These are phyloP conservation scores for Drosophila kuntzei DNA, from an alignment of 2,888 invertebrate genomes.

Conservation along the genomic window DNA sequence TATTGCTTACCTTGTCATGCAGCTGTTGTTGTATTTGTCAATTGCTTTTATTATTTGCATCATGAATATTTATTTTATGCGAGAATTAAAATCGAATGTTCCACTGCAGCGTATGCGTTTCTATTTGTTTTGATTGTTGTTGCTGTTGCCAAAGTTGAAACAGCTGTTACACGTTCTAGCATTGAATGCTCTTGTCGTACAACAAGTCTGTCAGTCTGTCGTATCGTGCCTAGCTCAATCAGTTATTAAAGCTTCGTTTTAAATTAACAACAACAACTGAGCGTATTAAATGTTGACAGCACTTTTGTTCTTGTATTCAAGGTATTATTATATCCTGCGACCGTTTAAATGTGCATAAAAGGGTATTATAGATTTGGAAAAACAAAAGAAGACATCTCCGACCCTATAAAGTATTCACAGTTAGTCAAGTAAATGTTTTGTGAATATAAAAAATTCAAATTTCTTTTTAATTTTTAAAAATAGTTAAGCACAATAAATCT, in stretches of 20 bases:
- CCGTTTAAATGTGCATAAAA: too few species aligned
- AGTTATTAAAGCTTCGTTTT: not conserved
- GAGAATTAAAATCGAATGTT: conserved; percentile 27
- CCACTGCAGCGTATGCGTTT: conserved; percentile 5
- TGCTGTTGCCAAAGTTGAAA: not conserved
- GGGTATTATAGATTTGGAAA: too few species aligned
- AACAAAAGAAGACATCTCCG: too few species aligned
- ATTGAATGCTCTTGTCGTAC: not conserved
- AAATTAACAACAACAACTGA: not conserved
- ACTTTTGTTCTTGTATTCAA: too few species aligned
- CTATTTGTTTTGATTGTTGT: conserved; percentile 28
- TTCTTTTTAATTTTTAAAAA: too few species aligned
- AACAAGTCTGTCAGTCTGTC: conserved; percentile 2
- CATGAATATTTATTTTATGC: conserved; percentile 4
- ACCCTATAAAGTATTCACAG: too few species aligned
- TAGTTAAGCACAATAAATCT: too few species aligned
- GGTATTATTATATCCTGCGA: too few species aligned
- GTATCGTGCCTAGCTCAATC: conserved; percentile 8
- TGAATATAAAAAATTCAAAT: too few species aligned
- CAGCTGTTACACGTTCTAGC: conserved; percentile 16
- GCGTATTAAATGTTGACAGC: too few species aligned
- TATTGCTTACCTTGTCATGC: conserved; percentile 19
- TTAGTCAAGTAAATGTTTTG: too few species aligned
- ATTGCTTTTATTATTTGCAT: conserved; percentile 21
- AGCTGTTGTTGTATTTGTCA: conserved; percentile 18